Percentiles rank a stretch among this genome's conserved stretches.
phyloP scores from a whole-genome alignment of 2,113 vertebrate species.

The Otocyon megalotis region DNA sequence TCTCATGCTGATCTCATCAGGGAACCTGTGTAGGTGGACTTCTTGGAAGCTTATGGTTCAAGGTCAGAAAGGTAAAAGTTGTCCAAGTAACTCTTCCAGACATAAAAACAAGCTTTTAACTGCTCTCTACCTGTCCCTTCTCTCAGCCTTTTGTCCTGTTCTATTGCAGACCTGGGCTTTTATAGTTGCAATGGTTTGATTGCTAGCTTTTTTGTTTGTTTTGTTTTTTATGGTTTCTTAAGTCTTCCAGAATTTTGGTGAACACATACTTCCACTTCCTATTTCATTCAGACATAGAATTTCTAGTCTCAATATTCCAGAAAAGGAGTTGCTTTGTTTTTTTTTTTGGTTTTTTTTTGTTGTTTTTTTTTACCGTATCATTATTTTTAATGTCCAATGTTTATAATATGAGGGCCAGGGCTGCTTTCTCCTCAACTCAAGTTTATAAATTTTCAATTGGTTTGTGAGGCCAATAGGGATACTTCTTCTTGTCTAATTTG shows the following conservation, averaged over 20 bases:
- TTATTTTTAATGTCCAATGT: too few species aligned
- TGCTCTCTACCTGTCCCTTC: background rate
- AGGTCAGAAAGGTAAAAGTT: slow-evolving; percentile 39
- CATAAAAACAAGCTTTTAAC: background rate
- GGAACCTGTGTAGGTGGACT: slow-evolving; percentile 57
- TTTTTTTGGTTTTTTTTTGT: too few species aligned
- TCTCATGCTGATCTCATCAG: slow-evolving; percentile 63
- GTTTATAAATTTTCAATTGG: too few species aligned
- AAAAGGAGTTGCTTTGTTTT: background rate
- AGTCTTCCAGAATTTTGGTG: background rate
- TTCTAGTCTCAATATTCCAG: background rate
- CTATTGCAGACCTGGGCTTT: background rate
- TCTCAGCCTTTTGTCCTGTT: background rate
- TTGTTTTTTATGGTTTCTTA: background rate
- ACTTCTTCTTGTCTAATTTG: too few species aligned
- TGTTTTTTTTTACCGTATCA: too few species aligned
- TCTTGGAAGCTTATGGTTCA: slow-evolving; percentile 52
- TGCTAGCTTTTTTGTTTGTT: background rate
- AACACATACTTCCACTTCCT: background rate
- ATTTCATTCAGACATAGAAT: background rate
- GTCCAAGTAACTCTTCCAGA: slow-evolving; percentile 36
- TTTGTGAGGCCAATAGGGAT: too few species aligned
- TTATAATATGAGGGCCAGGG: too few species aligned
- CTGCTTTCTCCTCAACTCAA: too few species aligned
- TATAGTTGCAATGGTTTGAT: background rate